Evolutionary conservation across 2,113 vertebrate species (phyloP), one percentile per base, ranked within the genome.

Genomic region (Mixornis gularis): DNA sequence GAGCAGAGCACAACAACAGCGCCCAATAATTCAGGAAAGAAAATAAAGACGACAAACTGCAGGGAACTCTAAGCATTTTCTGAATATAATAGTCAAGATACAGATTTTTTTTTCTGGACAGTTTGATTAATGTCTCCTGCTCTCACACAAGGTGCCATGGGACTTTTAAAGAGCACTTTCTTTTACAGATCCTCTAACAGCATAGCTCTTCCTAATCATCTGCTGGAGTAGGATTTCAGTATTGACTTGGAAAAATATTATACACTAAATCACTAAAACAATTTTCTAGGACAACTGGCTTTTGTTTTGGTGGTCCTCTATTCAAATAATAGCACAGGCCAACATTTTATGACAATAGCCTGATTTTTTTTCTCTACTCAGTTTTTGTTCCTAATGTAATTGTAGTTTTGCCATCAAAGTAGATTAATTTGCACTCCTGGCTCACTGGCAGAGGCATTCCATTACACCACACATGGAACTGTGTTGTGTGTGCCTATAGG

Each of bases 271-370:
- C 73, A 92, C 29, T 43, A 51, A 60, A 89, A 85, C 1, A 40
- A 22, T 87, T 92, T 90, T 87, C 38, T 92, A 70, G 62, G 93
- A 76, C 32, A 76, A 38, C 24, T 38, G 3, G 2, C 13, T 82
- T 92, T 92, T 65, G 72, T 89, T 95, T 92, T 91, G 78, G 66
- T 90, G 34, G 43, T 86, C 44, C 78, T 78, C 83, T 86, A 30
- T 76, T 80, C n/a, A 66, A 92, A 53, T 76, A 91, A 87, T 76
- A 81, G 6, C 24, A 51, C 16, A 62, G 29, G 32, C 49, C 53
- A 94, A 76, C 3, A 21, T 82, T 95, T 93, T 72, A 79, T 87
- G 51, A 76, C 70, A 85, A 58, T 41, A 41, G 38, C 13, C 46
- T 82, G 53, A 62, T 91, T 90, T 52, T 52, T 85, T 41, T 81